These are phyloP conservation scores for Rissa tridactyla DNA, from an alignment of 2,113 vertebrate species.

Conservation along the genomic window DNA sequence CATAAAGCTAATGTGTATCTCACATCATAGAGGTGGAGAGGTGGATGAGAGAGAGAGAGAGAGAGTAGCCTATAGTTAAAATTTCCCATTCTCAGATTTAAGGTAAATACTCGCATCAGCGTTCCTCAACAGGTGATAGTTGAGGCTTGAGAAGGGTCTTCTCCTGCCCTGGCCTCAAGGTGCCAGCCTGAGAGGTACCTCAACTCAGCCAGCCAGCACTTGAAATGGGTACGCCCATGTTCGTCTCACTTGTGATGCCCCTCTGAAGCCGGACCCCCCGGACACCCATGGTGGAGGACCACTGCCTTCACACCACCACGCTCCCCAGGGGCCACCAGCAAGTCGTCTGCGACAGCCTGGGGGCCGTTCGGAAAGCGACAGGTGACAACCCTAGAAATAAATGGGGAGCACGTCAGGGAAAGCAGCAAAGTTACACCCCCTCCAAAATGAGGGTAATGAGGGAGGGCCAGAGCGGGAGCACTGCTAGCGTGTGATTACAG, in stretches of 20 bases:
- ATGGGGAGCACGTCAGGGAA: background rate
- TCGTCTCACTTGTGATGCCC: background rate
- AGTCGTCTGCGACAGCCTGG: background rate
- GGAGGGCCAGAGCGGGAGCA: background rate
- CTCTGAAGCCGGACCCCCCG: background rate
- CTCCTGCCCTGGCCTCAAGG: background rate
- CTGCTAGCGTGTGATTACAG: background rate
- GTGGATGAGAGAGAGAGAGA: background rate
- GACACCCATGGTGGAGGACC: background rate
- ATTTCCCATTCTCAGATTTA: background rate
- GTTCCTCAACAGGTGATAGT: background rate
- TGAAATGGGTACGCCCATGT: rapidly evolving
- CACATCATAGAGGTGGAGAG: background rate
- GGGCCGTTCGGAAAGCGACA: rapidly evolving
- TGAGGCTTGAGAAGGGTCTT: background rate
- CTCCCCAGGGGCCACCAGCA: background rate
- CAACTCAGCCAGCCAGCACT: background rate
- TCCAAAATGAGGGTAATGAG: background rate
- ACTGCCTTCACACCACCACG: rapidly evolving
- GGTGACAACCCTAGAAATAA: background rate
- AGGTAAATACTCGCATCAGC: background rate
- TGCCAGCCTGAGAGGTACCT: background rate
- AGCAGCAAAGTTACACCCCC: background rate
- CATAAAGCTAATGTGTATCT: background rate
- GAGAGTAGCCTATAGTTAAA: background rate